Base-by-base conservation (phyloP, 2,888 invertebrate genomes). In the Eudemis profundana region DNA sequence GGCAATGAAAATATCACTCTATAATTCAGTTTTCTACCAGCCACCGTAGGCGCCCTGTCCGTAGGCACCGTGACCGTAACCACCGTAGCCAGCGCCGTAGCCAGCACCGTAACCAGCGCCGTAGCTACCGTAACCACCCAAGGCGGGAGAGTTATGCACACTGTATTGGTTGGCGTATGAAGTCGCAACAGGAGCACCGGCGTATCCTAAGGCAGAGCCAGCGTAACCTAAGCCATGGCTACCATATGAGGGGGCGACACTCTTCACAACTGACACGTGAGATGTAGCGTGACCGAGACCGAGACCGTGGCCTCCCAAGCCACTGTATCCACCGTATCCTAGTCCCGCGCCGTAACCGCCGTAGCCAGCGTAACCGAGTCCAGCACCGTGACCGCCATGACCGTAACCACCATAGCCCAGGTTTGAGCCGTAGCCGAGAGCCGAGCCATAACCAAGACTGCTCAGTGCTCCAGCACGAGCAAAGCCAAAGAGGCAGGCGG, bases 401-500 rank as follows among this genome's bases (percentile, higher is more conserved):
- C 64, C 64, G 42, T 63, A 40, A 12, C 44, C 56, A 3, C 67
- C 62, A 27, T 56, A 44, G 19, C 62, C 62, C 14, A 57, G 36
- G 27, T 14, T 23, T 17, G 67, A 63, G 14, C 66, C 68, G 29
- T 54, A 49, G 8, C 47, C 53, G 1, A 54, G 19, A 8, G 17
- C 29, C 2, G 38, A 40, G 1, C 42, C 40, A 46, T 65, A 59
- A 19, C 64, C 65, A 40, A 65, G 60, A 10, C 69, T 56, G 53
- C 65, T 75, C 14, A 83, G 64, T 7, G 67, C 77, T 59, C 84
- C 82, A 44, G 84, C 85, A 17, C 60, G 74, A 63, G 81, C 77
- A 23, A 85, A 53, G 64, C 84, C 84, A 51, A 86, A 75, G 3
- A 85, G 74, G 78, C 83, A 83, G 38, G 74, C 74, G 27, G 75